A percentile compares a stretch with the other conserved stretches of the same genome.
These are phyloP conservation scores for Baryphthengus martii DNA, from an alignment of 2,113 vertebrate genomes.

Conservation along the genomic window DNA sequence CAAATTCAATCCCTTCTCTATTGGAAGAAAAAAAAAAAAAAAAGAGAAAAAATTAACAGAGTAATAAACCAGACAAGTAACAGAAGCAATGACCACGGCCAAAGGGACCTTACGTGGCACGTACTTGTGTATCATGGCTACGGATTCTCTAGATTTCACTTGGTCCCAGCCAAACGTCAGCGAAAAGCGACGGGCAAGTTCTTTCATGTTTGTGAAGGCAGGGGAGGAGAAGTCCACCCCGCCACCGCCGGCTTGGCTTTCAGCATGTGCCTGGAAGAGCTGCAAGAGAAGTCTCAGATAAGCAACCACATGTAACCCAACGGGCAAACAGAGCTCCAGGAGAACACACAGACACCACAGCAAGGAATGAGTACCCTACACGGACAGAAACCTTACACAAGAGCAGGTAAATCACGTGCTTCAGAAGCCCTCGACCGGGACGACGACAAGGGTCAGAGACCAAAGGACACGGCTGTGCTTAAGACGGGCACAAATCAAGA, in stretches of 20 bases:
- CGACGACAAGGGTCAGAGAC: background rate
- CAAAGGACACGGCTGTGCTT: background rate
- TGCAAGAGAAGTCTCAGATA: conserved; percentile 55
- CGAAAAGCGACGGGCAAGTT: conserved; percentile 87
- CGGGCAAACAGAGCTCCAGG: background rate
- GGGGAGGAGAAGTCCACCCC: conserved; percentile 69
- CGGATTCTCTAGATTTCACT: conserved; percentile 85
- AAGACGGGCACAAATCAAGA: background rate
- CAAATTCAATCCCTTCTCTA: conserved; percentile 90
- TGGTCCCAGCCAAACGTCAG: conserved; percentile 88
- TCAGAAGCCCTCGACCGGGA: background rate
- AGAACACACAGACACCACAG: background rate
- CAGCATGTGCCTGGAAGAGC: conserved; percentile 79
- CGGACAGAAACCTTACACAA: background rate
- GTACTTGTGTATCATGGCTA: conserved; percentile 92
- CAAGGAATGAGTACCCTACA: background rate
- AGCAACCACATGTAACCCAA: background rate
- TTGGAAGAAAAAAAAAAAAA: background rate
- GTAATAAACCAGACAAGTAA: background rate
- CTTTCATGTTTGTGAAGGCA: conserved; percentile 87
- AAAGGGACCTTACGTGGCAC: background rate
- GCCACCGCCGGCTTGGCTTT: conserved; percentile 71
- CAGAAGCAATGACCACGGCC: background rate
- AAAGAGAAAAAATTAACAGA: background rate
- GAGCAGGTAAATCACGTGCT: background rate